Percentiles rank a stretch among this genome's conserved stretches.
Conservation (phyloP, 53 echinoderm and acorn worm species). For the Paelopatides confundens region DNA sequence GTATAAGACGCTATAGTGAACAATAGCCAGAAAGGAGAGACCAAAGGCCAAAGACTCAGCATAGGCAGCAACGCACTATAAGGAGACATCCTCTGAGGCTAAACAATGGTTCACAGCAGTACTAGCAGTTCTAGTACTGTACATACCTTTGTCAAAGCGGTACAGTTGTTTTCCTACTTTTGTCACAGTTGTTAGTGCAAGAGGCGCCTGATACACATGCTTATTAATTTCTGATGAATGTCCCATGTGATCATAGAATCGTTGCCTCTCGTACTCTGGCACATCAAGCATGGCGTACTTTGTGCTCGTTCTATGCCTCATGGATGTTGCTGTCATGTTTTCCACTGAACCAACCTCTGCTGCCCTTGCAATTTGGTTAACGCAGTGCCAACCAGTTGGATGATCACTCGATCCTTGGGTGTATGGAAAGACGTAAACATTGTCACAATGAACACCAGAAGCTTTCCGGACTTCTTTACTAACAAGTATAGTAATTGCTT, state of each 20-base stretch:
- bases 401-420: background rate
- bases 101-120: too few species aligned
- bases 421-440: background rate
- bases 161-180: background rate
- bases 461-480: background rate
- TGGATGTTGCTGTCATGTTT: background rate
- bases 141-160: background rate
- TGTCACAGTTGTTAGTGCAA: background rate
- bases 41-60: too few species aligned
- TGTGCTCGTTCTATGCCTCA: background rate
- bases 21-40: too few species aligned
- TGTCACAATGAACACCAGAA: background rate
- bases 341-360: background rate
- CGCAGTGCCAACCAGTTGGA: background rate
- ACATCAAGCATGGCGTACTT: background rate
- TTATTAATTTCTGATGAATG: background rate
- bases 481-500: constrained; percentile 43
- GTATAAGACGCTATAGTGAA: too few species aligned
- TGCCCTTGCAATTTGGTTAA: background rate
- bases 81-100: too few species aligned
- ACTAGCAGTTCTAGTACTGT: too few species aligned
- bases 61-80: too few species aligned
- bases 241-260: background rate
- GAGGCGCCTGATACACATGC: background rate
- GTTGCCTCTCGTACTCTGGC: background rate